phyloP scores from a whole-genome alignment of 2,113 vertebrate genomes.

The Erythrolamprus reginae region DNA sequence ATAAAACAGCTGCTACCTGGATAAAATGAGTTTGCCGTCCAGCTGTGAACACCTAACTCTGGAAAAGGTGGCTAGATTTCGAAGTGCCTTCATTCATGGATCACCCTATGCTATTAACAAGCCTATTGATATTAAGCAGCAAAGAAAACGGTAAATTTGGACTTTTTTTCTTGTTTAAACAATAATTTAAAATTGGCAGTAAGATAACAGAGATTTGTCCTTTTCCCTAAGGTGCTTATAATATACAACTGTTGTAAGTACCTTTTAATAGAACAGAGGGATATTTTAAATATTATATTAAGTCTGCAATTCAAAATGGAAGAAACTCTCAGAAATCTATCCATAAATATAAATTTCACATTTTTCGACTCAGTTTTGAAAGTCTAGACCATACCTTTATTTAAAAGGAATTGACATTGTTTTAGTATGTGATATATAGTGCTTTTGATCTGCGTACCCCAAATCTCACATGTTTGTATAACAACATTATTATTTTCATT shows the following conservation, averaged over 20 bases:
- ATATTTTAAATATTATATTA: background rate
- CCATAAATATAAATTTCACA: background rate
- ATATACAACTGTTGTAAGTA: background rate
- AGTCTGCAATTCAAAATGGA: background rate
- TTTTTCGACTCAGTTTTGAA: background rate
- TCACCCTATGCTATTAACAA: constrained; percentile 90
- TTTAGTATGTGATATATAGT: background rate
- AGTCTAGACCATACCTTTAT: background rate
- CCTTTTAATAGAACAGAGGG: background rate
- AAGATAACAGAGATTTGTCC: background rate
- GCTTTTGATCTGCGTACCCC: background rate
- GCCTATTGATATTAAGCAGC: constrained; percentile 92
- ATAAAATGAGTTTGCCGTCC: constrained; percentile 87
- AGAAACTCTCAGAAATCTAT: background rate
- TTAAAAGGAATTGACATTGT: background rate
- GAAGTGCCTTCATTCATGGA: constrained; percentile 79
- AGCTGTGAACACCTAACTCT: constrained; percentile 80
- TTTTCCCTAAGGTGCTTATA: background rate
- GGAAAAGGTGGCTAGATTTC: constrained; percentile 82
- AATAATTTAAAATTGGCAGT: background rate
- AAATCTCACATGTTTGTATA: background rate
- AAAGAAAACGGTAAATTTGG: constrained; percentile 81
- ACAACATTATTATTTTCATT: background rate
- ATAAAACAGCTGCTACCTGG: constrained; percentile 39
- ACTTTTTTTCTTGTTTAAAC: background rate